Evolutionary conservation across 1,140 invertebrate genomes (phyloP).

Genomic region (Lutraria rhynchaena): DNA sequence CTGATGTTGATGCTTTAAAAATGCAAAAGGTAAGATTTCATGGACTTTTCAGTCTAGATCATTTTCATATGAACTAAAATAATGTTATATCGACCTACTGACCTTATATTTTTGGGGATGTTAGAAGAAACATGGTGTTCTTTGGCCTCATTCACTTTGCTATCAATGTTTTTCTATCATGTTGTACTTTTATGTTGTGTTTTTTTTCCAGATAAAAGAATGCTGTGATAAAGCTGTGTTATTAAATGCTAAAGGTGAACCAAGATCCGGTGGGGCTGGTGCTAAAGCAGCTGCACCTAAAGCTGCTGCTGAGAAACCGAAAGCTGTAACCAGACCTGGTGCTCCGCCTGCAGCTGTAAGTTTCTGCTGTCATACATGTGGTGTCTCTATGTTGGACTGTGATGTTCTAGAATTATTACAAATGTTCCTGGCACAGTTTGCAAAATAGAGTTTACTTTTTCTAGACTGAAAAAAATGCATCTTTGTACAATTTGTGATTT

Average conservation of each 20-base stretch:
- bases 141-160: too few relatives aligned
- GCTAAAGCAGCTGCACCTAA: slow-evolving; percentile 72
- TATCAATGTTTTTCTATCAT: too few relatives aligned
- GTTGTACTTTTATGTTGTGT: slow-evolving; percentile 19
- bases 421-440: too few relatives aligned
- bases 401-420: too few relatives aligned
- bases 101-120: too few relatives aligned
- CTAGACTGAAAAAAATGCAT: too few relatives aligned
- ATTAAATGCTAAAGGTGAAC: slow-evolving; percentile 83
- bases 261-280: slow-evolving; percentile 64
- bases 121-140: too few relatives aligned
- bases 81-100: too few relatives aligned
- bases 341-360: slow-evolving; percentile 21
- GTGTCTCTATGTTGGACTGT: not conserved
- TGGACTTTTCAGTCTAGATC: too few relatives aligned
- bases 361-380: not conserved
- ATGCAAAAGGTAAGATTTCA: slow-evolving; percentile 93
- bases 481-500: too few relatives aligned
- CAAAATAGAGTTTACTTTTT: too few relatives aligned
- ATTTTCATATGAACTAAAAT: too few relatives aligned
- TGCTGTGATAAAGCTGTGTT: slow-evolving; percentile 95
- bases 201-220: slow-evolving; percentile 90
- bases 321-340: slow-evolving; percentile 72
- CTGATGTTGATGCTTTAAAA: slow-evolving; percentile 94
- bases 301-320: slow-evolving; percentile 64